Evolutionary conservation across 2,797 vertebrate genomes (phyloP).

Genomic region (Cygnus olor): DNA sequence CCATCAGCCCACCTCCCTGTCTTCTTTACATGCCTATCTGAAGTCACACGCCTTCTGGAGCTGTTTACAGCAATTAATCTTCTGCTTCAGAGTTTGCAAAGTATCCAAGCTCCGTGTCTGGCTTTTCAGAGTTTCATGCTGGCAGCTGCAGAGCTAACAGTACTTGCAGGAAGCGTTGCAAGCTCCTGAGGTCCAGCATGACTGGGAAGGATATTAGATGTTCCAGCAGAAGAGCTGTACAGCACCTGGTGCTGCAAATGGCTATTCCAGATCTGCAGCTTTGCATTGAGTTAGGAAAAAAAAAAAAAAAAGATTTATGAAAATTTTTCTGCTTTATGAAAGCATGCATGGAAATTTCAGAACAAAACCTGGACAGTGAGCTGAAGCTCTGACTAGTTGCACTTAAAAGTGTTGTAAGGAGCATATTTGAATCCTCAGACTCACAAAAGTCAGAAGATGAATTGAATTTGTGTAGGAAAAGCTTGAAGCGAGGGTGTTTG

Average conservation of each 20-base stretch:
- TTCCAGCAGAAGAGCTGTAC: background rate
- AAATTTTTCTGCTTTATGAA: background rate
- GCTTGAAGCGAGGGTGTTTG: background rate
- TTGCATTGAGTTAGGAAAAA: background rate
- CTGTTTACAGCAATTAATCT: background rate
- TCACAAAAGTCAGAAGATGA: background rate
- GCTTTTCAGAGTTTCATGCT: background rate
- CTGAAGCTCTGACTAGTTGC: background rate
- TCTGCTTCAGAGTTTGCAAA: background rate
- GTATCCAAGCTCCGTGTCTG: background rate
- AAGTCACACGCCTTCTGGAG: background rate
- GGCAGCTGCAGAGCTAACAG: background rate
- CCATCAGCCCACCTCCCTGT: background rate
- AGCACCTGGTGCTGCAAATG: background rate
- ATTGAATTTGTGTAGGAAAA: background rate
- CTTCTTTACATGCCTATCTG: background rate
- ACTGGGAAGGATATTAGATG: background rate
- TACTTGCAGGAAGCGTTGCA: accelerated
- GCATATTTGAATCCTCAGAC: background rate
- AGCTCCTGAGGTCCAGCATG: background rate
- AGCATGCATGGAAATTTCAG: background rate
- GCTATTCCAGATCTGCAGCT: background rate
- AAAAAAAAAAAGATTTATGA: background rate
- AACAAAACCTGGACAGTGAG: background rate
- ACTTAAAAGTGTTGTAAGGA: background rate